These are phyloP conservation scores for Eupithecia centaureata DNA, from an alignment of 2,888 invertebrate genomes.

Conservation along the genomic window DNA sequence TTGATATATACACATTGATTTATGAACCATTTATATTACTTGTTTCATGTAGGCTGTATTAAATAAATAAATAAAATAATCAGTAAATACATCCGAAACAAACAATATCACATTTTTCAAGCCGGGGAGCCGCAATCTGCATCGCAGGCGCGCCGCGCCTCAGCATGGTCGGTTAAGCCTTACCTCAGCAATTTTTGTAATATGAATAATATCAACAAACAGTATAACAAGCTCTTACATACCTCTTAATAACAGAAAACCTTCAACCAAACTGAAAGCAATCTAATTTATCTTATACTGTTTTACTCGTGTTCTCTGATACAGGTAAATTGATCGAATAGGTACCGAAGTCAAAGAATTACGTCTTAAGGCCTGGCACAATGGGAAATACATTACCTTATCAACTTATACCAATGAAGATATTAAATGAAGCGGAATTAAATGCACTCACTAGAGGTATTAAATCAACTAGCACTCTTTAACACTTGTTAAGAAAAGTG, in stretches of 20 bases:
- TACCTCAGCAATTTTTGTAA: no score
- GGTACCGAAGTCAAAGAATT: neutral
- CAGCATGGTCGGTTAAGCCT: no score
- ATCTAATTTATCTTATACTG: conserved; percentile 10
- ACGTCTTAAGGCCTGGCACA: neutral
- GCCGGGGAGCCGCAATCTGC: no score
- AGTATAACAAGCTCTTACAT: no score
- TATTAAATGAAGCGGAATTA: neutral
- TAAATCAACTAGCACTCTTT: neutral
- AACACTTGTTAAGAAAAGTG: neutral
- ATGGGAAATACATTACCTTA: conserved; percentile 8
- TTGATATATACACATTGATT: no score
- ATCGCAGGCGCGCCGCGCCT: no score
- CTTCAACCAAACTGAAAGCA: conserved; percentile 9
- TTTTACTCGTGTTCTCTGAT: neutral
- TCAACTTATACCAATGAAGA: neutral
- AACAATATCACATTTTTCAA: no score
- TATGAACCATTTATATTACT: no score
- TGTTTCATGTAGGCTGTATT: no score
- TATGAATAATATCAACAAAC: no score
- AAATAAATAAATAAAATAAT: no score
- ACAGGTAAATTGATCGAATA: neutral
- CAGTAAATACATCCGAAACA: no score
- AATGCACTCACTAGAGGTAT: neutral
- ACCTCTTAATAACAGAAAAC: neutral